These are phyloP conservation scores for Drosophila kepulauana DNA, from an alignment of 1,140 invertebrate genomes.

Conservation along the genomic window DNA sequence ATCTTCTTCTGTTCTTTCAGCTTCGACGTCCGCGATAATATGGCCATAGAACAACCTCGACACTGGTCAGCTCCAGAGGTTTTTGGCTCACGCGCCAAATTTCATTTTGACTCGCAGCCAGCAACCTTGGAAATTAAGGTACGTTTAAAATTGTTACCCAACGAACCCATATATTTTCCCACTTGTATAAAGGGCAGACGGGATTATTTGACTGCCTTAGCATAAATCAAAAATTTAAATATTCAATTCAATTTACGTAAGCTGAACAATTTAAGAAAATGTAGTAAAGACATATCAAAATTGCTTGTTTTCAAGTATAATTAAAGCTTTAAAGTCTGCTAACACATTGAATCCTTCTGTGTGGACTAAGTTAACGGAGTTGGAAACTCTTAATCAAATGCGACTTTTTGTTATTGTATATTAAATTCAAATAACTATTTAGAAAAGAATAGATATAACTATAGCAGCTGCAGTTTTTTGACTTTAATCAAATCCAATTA, in stretches of 20 bases:
- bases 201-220: constrained; percentile 2
- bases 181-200: too few relatives aligned
- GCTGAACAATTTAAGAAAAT: background rate
- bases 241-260: constrained; percentile 31
- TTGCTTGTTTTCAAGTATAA: too few relatives aligned
- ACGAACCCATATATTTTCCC: background rate
- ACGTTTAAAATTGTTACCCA: constrained; percentile 41
- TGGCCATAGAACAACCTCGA: constrained; percentile 88
- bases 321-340: too few relatives aligned
- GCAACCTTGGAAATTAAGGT: constrained; percentile 89
- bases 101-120: constrained; percentile 89
- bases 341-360: too few relatives aligned
- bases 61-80: constrained; percentile 92
- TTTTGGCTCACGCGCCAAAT: constrained; percentile 92
- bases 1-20: constrained; percentile 86
- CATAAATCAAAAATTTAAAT: constrained; percentile 36
- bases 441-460: too few relatives aligned
- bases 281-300: too few relatives aligned
- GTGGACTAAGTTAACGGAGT: too few relatives aligned
- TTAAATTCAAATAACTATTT: too few relatives aligned
- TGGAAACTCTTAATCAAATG: too few relatives aligned
- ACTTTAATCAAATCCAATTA: too few relatives aligned
- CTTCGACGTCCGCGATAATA: constrained; percentile 92
- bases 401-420: too few relatives aligned
- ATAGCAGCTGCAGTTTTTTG: too few relatives aligned